These are phyloP conservation scores for Rhizomys pruinosus DNA, from an alignment of 2,113 vertebrate species.

Conservation along the genomic window DNA sequence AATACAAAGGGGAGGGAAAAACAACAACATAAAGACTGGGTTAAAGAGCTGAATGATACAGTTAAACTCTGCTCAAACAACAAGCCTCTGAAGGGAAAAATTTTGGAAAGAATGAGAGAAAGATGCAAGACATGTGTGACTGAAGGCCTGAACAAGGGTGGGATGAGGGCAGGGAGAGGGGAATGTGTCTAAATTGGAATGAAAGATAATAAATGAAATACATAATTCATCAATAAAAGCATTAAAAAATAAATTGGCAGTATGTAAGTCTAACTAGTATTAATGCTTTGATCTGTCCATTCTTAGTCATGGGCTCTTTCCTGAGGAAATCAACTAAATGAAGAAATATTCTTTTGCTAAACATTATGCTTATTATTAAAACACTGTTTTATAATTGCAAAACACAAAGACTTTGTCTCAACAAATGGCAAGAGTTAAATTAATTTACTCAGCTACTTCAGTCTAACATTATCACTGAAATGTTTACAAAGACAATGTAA, in stretches of 20 bases:
- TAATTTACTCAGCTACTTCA: conserved; percentile 13
- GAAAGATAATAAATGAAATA: no score
- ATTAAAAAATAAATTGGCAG: conserved; percentile 40
- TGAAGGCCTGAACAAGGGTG: no score
- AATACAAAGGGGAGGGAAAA: no score
- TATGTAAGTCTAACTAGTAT: not conserved
- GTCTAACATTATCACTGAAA: not conserved
- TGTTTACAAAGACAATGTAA: not conserved
- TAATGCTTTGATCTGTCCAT: conserved; percentile 55
- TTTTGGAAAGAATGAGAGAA: no score
- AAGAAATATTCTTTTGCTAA: not conserved
- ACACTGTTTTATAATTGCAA: conserved; percentile 14
- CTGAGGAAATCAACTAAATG: conserved; percentile 56
- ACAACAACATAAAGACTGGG: no score
- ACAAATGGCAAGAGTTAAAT: conserved; percentile 14
- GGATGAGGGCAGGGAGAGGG: no score
- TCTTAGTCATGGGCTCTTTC: conserved; percentile 27
- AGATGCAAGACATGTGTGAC: no score
- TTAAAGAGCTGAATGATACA: no score
- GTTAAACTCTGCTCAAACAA: no score
- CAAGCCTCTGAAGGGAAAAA: no score
- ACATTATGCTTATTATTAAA: not conserved
- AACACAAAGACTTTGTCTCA: not conserved
- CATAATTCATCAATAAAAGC: no score
- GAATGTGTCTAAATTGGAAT: no score